phyloP scores from a whole-genome alignment of 2,888 invertebrate genomes.

The Eurytoma californica region DNA sequence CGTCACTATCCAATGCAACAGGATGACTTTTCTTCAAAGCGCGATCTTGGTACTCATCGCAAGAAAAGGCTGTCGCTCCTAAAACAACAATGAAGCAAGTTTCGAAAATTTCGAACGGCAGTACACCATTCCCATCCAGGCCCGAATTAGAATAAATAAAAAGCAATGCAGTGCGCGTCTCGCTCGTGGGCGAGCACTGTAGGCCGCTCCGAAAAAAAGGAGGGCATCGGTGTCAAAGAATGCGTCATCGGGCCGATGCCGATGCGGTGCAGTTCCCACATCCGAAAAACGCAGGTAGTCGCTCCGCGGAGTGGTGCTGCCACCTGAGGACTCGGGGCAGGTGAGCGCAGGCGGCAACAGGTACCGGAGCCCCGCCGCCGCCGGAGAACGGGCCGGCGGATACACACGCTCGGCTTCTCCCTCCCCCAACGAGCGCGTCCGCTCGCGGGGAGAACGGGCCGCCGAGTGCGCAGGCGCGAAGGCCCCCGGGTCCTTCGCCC shows the following conservation, averaged over 20 bases:
- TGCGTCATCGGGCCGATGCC: too few relatives aligned
- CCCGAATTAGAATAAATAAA: too few relatives aligned
- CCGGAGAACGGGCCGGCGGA: neutral
- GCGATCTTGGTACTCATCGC: too few relatives aligned
- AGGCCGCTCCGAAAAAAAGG: neutral
- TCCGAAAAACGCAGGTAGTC: conserved; percentile 6
- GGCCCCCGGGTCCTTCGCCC: conserved; percentile 52
- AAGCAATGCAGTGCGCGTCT: neutral
- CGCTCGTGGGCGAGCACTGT: neutral
- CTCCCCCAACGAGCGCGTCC: neutral
- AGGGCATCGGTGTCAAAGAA: neutral
- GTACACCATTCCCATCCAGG: too few relatives aligned
- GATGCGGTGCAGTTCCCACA: too few relatives aligned
- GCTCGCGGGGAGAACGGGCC: neutral
- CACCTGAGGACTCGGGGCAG: conserved; percentile 49
- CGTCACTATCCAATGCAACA: too few relatives aligned
- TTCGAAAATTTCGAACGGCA: too few relatives aligned
- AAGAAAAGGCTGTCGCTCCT: too few relatives aligned
- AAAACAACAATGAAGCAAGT: too few relatives aligned
- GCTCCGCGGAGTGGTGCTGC: conserved; percentile 43
- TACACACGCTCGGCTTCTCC: neutral
- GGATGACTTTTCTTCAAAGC: too few relatives aligned
- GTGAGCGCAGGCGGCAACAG: conserved; percentile 49
- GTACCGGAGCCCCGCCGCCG: neutral
- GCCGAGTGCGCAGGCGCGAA: conserved; percentile 43